Conservation (phyloP, 2,797 vertebrate genomes). For the Diplodus puntazzo region DNA sequence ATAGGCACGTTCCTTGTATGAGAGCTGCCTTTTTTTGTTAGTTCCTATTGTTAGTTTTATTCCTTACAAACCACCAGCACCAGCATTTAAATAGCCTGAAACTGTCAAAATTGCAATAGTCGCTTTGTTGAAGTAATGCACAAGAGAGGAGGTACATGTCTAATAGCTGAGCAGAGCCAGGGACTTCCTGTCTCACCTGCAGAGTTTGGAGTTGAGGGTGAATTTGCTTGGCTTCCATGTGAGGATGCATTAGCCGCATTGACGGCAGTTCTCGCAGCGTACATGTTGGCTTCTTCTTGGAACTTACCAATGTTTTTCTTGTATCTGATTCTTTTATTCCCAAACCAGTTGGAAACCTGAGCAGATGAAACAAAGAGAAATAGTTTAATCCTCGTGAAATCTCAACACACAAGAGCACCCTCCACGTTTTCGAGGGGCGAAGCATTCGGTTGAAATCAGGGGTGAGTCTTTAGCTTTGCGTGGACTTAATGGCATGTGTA, state of each 20-base stretch:
- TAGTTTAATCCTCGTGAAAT: constrained; percentile 57
- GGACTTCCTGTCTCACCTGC: constrained; percentile 92
- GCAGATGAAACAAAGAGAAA: constrained; percentile 65
- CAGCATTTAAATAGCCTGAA: constrained; percentile 51
- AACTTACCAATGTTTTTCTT: constrained; percentile 99
- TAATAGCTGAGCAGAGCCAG: constrained; percentile 73
- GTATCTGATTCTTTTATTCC: constrained; percentile 99
- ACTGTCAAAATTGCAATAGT: constrained; percentile 24
- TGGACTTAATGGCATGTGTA: constrained; percentile 56
- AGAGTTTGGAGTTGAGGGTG: constrained; percentile 99
- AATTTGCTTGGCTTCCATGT: constrained; percentile 99
- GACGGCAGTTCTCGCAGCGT: constrained; percentile 99
- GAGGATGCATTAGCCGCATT: constrained; percentile 97
- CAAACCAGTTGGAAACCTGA: constrained; percentile 99
- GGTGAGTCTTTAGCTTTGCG: constrained; percentile 43
- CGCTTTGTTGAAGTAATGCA: constrained; percentile 55
- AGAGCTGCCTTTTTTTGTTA: constrained; percentile 36
- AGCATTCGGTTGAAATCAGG: constrained; percentile 18
- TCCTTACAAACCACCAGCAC: constrained; percentile 52
- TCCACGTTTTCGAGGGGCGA: constrained; percentile 11
- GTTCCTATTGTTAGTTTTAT: constrained; percentile 19
- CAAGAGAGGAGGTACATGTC: constrained; percentile 69
- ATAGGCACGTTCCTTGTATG: constrained; percentile 33
- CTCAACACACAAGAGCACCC: constrained; percentile 31
- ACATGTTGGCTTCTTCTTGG: constrained; percentile 99